Conservation (phyloP, 2,113 vertebrate species). For the Ursus arctos region DNA sequence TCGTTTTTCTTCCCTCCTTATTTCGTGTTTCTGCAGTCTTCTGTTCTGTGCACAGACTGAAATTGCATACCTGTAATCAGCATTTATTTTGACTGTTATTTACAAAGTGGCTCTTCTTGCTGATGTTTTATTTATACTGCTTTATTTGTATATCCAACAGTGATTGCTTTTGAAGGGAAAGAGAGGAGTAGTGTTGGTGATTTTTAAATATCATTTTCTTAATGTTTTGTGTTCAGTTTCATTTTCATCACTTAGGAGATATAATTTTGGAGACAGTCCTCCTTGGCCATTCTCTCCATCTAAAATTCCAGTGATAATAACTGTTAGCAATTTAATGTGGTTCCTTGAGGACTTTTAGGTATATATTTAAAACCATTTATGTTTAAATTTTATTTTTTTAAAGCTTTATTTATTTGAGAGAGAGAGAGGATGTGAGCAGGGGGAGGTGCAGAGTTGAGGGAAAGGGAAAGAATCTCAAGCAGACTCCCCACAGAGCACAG, state of each 20-base stretch:
- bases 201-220: neutral
- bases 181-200: neutral
- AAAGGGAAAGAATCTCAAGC: neutral
- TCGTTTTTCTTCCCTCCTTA: neutral
- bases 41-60: neutral
- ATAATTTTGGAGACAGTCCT: neutral
- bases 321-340: neutral
- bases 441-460: neutral
- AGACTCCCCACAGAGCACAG: neutral
- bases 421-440: neutral
- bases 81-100: constrained; percentile 37
- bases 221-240: neutral
- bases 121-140: neutral
- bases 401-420: neutral
- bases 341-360: neutral
- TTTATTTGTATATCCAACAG: neutral
- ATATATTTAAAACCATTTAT: neutral
- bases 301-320: neutral
- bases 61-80: neutral
- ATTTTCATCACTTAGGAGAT: neutral
- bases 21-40: neutral
- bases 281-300: neutral
- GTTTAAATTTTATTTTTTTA: neutral
- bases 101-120: neutral
- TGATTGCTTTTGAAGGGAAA: neutral